Conservation (phyloP, 1,140 invertebrate species). For the Drosophila kepulauana region DNA sequence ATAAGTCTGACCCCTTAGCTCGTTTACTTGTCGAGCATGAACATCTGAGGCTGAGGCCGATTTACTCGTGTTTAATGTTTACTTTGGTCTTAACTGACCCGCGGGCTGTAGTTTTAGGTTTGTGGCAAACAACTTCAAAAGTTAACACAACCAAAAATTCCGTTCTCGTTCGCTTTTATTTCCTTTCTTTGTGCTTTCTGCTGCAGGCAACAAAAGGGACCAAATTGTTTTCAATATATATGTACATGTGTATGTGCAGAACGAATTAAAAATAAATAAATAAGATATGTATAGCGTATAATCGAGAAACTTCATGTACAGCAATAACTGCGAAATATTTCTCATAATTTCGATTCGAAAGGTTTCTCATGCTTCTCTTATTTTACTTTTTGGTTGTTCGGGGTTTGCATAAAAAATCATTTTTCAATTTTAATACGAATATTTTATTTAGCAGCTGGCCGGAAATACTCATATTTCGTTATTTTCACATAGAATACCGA, state of each 20-base stretch:
- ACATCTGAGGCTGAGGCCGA: not conserved
- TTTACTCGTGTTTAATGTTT: slow-evolving; percentile 42
- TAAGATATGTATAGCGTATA: not conserved
- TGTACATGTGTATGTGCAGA: not conserved
- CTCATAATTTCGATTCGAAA: slow-evolving; percentile 37
- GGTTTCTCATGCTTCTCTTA: not conserved
- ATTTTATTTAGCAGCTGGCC: slow-evolving; percentile 46
- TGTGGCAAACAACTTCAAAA: slow-evolving; percentile 49
- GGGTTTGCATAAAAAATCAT: slow-evolving; percentile 25
- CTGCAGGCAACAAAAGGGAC: slow-evolving; percentile 28
- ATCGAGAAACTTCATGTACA: slow-evolving; percentile 23
- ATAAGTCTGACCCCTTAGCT: not conserved
- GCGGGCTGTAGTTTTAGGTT: slow-evolving; percentile 67
- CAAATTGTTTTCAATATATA: slow-evolving; percentile 48
- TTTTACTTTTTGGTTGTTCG: not conserved
- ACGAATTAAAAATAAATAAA: slow-evolving; percentile 23
- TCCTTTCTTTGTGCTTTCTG: slow-evolving; percentile 1
- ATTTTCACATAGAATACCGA: not conserved
- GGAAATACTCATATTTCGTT: slow-evolving; percentile 45
- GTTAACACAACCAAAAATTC: slow-evolving; percentile 49
- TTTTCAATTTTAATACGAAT: slow-evolving; percentile 49
- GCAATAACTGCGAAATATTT: slow-evolving; percentile 22
- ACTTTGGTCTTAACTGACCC: slow-evolving; percentile 49
- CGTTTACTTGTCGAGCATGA: not conserved
- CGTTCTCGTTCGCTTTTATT: not conserved